Evolutionary conservation across 2,888 invertebrate genomes (phyloP).

Genomic region (Mesorhabditis spiculigera): DNA sequence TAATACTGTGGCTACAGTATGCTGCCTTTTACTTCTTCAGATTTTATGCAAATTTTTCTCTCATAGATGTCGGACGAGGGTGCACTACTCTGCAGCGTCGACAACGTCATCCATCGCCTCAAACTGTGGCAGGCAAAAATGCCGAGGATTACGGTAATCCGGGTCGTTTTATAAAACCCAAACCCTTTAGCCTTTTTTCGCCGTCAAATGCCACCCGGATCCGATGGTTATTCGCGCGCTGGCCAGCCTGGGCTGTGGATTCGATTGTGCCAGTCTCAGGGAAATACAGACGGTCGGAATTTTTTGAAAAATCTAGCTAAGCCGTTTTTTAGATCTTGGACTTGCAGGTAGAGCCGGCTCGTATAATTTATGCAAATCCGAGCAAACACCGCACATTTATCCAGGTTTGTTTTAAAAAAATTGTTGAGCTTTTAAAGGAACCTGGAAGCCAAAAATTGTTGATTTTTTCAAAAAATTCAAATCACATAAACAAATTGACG

Average conservation of each 20-base stretch:
- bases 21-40: no score
- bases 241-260: slow-evolving; percentile 78
- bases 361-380: slow-evolving; percentile 57
- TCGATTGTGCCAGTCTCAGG: slow-evolving; percentile 92
- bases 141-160: slow-evolving; percentile 52
- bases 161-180: neutral
- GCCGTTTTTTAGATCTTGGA: slow-evolving; percentile 21
- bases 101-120: slow-evolving; percentile 36
- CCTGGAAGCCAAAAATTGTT: neutral
- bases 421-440: neutral
- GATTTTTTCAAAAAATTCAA: no score
- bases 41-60: no score
- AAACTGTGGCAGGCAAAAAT: slow-evolving; percentile 74
- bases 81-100: slow-evolving; percentile 45
- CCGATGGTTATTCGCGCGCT: slow-evolving; percentile 77
- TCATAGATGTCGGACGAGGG: slow-evolving; percentile 32
- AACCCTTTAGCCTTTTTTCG: slow-evolving; percentile 60
- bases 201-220: slow-evolving; percentile 95
- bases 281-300: slow-evolving; percentile 38
- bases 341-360: slow-evolving; percentile 25
- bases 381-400: slow-evolving; percentile 51
- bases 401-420: no score
- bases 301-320: neutral
- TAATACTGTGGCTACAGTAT: no score
- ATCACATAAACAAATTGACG: neutral